Percentiles rank a stretch among this genome's conserved stretches.
phyloP scores from a whole-genome alignment of 2,888 invertebrate genomes.

The Venusia cambrica region DNA sequence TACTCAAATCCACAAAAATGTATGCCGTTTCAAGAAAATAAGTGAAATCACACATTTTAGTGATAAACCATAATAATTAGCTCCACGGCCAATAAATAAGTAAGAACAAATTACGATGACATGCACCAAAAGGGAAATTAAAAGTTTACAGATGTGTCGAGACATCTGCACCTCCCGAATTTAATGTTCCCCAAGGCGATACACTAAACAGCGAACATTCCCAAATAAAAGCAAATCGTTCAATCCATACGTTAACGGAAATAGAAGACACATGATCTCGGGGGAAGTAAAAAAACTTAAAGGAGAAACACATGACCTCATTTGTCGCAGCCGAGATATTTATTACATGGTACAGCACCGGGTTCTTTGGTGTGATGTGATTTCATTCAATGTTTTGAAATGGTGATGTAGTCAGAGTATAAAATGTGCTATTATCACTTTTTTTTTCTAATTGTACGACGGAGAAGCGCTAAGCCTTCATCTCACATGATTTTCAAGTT shows the following conservation, averaged over 20 bases:
- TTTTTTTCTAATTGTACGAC: slow-evolving; percentile 7
- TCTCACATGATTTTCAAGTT: too few species aligned
- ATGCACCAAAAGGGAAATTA: slow-evolving; percentile 25
- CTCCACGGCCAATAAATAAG: slow-evolving; percentile 17
- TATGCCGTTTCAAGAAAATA: too few species aligned
- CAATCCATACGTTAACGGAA: slow-evolving; percentile 75
- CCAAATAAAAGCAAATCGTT: slow-evolving; percentile 78
- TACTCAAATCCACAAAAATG: too few species aligned
- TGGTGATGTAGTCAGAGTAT: slow-evolving; percentile 1
- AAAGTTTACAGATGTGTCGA: slow-evolving; percentile 62
- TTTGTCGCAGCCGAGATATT: slow-evolving; percentile 77
- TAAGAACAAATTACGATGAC: slow-evolving; percentile 26
- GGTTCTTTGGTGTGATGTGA: slow-evolving; percentile 62
- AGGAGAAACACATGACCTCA: slow-evolving; percentile 80
- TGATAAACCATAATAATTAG: slow-evolving; percentile 20
- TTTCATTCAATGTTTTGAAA: slow-evolving; percentile 48
- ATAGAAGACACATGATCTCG: slow-evolving; percentile 80
- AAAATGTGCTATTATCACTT: slow-evolving; percentile 21
- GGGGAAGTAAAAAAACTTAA: slow-evolving; percentile 77
- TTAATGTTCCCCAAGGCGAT: slow-evolving; percentile 73
- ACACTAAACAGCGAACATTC: slow-evolving; percentile 77
- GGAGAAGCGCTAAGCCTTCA: too few species aligned
- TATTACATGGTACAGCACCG: slow-evolving; percentile 73
- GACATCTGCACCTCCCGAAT: slow-evolving; percentile 67
- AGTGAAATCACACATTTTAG: too few species aligned